Evolutionary conservation across 2,113 vertebrate genomes (phyloP), one percentile per base, ranked within the genome.

Genomic region (Tragelaphus scriptus): DNA sequence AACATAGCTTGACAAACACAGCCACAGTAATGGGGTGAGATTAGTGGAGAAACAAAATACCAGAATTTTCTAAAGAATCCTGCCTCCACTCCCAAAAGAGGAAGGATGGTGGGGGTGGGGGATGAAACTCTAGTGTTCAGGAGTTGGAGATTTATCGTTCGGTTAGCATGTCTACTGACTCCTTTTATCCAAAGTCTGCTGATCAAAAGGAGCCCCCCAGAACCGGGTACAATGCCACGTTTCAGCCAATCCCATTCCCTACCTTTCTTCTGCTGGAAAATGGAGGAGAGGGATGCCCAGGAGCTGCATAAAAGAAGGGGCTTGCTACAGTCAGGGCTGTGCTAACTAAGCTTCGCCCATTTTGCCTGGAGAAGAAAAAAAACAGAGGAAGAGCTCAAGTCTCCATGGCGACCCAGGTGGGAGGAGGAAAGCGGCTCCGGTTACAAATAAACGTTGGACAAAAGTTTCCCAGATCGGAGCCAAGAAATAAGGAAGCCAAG

Each of bases 361-460:
- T 98, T 99, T 97, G 93, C 98, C 98, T 97, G 88, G 98, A 98
- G 98, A 90, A 87, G 92, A 97, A 26, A 44, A 44, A 92, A 84
- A 2, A 75, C 3, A 92, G 97, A 98, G 97, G 98, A 96, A 82
- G 98, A 99, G 98, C 99, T 98, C 97, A 85, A 96, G 98, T 99
- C 99, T 99, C 99, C 99, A 99, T 99, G 99, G 98, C 98, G 99
- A 99, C 99, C 98, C 98, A 98, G 98, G 98, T 98, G 97, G 97
- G 97, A 59, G 98, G 95, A 86, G 85, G 84, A 88, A 80, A 58
- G 86, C 88, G 93, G 96, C 92, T 91, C 93, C 91, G 59, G 56
- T 61, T 84, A 88, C 92, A 58, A 56, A 63, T 44, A 11, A 12
- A 32, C 28, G 13, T 53, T 82, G 96, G 94, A 96, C 96, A 94